Evolutionary conservation across 1,140 invertebrate species (phyloP), one percentile per base, ranked within the genome.

Genomic region (Brachionus rubens): DNA sequence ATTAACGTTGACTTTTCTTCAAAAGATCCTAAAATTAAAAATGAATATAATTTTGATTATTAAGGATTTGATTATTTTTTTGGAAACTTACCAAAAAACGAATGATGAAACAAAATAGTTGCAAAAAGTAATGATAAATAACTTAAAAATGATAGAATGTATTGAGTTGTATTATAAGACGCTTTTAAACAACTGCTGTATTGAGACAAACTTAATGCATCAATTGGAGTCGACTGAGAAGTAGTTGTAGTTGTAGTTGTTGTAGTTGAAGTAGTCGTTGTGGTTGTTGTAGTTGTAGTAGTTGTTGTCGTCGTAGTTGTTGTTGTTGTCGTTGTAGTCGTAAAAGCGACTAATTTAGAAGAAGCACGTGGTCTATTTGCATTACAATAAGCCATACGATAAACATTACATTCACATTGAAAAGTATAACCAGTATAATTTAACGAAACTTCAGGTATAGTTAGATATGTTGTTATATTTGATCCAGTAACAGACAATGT

Each of bases 291-390:
- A 7, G 59, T 65, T 3, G 59, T 65, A 4, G 59, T 65, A 24
- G 59, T 65, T 14, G 59, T 65, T 10, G 68, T 72, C 1, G 68
- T 72, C 0, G 68, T 72, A n/a, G 68, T 72, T 30, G 68, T 72
- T n/a, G 68, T 72, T 16, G 68, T 70, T 46, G 67, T 70, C n/a
- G 67, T 70, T 5, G 67, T 72, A 14, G 68, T 72, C 12, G 68
- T 72, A 33, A 72, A 54, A 48, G 68, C 68, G 5, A 24, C 9
- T 16, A 72, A 48, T 50, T 21, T 48, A 14, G 68, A 36, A 2
- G 68, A 72, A 6, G 46, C 68, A 33, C 46, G 30, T 6, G 46
- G 46, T 14, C 50, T n/a, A 26, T 65, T 65, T 43, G 59, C 59
- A 41, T 65, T 65, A 43, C 59, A 65, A 10, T 43, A 65, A 12